These are phyloP conservation scores for Rhingia rostrata DNA, from an alignment of 2,888 invertebrate species.

Conservation along the genomic window DNA sequence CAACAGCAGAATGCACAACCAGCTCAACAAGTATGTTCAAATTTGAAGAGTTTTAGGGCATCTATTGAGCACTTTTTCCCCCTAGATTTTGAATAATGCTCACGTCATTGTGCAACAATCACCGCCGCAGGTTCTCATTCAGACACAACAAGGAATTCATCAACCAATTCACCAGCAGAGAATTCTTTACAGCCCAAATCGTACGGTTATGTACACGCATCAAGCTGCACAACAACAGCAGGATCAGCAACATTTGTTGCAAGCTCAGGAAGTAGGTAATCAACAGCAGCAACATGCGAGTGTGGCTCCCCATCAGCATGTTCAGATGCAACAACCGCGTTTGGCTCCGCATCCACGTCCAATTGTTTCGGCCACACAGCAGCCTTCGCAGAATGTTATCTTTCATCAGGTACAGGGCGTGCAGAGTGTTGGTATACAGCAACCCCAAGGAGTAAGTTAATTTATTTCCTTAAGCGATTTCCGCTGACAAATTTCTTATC, in stretches of 20 bases:
- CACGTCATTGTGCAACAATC: slow-evolving; percentile 80
- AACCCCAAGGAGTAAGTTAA: slow-evolving; percentile 61
- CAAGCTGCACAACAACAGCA: slow-evolving; percentile 65
- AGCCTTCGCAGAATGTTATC: slow-evolving; percentile 63
- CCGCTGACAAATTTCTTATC: too few relatives aligned
- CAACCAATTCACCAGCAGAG: slow-evolving; percentile 81
- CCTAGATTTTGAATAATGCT: slow-evolving; percentile 79
- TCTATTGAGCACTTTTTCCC: neutral
- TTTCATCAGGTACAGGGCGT: slow-evolving; percentile 70
- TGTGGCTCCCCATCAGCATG: slow-evolving; percentile 80
- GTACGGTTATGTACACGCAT: slow-evolving; percentile 77
- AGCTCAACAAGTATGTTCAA: slow-evolving; percentile 71
- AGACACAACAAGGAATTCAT: slow-evolving; percentile 77
- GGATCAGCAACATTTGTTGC: slow-evolving; percentile 56
- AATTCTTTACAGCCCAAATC: slow-evolving; percentile 80
- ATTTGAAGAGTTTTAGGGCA: neutral
- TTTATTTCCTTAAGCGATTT: too few relatives aligned
- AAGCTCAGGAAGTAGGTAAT: slow-evolving; percentile 51
- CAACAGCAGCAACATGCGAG: slow-evolving; percentile 67
- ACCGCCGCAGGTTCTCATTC: slow-evolving; percentile 81
- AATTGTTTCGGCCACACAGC: slow-evolving; percentile 61
- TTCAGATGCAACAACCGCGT: slow-evolving; percentile 76
- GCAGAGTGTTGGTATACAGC: slow-evolving; percentile 73
- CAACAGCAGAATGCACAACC: slow-evolving; percentile 58
- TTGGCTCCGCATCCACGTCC: slow-evolving; percentile 65